phyloP scores from a whole-genome alignment of 2,888 invertebrate genomes.

The Conomelus anceps region DNA sequence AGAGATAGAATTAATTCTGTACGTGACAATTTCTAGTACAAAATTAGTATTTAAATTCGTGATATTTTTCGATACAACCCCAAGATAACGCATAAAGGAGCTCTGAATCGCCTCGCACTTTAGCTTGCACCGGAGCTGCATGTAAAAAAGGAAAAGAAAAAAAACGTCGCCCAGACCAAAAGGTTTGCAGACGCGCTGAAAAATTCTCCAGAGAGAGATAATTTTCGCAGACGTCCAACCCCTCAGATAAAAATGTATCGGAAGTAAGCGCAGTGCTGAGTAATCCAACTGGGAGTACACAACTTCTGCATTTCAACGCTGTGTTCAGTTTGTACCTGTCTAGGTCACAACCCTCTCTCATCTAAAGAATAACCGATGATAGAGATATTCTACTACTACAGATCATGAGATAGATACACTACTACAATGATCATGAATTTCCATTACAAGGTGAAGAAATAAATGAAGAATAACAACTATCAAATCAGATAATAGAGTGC shows the following conservation, averaged over 20 bases:
- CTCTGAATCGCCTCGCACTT: neutral
- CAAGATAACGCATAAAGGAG: neutral
- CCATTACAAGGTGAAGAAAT: too few relatives aligned
- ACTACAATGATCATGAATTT: too few relatives aligned
- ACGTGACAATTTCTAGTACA: neutral
- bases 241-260: neutral
- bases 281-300: neutral
- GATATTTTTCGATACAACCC: neutral
- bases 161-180: neutral
- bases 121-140: neutral
- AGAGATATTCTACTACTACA: too few relatives aligned
- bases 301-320: neutral
- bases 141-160: neutral
- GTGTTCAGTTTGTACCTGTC: neutral
- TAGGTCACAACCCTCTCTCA: neutral
- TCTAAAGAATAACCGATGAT: neutral
- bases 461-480: too few relatives aligned
- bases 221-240: neutral
- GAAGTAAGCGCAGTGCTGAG: neutral
- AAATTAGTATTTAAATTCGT: neutral
- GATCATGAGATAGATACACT: too few relatives aligned
- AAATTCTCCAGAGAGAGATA: neutral
- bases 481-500: too few relatives aligned
- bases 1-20: neutral
- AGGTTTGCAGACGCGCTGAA: neutral